phyloP scores from a whole-genome alignment of 1,140 invertebrate genomes.

The Pseudomyrmex dendroicus region DNA sequence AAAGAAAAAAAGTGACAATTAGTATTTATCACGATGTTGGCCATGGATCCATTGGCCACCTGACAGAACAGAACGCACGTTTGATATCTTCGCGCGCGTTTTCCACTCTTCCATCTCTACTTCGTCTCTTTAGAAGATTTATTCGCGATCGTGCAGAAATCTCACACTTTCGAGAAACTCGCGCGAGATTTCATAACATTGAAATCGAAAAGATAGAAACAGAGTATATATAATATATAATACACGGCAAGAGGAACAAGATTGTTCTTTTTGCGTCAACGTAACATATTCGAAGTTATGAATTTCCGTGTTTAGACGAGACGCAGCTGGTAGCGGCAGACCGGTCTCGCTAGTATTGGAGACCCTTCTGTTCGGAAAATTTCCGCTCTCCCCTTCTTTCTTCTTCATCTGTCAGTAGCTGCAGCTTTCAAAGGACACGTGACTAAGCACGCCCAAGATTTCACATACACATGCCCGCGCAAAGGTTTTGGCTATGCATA shows the following conservation, averaged over 20 bases:
- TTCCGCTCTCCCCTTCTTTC: constrained; percentile 22
- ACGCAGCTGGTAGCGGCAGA: constrained; percentile 71
- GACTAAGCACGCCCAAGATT: constrained; percentile 65
- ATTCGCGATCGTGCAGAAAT: neutral
- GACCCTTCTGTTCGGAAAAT: constrained; percentile 63
- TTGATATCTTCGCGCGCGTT: neutral
- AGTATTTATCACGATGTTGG: constrained; percentile 55
- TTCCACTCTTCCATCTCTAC: neutral
- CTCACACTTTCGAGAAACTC: constrained; percentile 5
- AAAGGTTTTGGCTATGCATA: constrained; percentile 38
- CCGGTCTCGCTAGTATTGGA: constrained; percentile 57
- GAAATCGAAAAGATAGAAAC: too few relatives aligned
- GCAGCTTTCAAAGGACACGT: constrained; percentile 71
- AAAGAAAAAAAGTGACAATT: constrained; percentile 37
- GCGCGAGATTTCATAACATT: too few relatives aligned
- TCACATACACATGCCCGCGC: constrained; percentile 39
- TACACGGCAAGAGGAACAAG: too few relatives aligned
- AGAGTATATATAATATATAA: too few relatives aligned
- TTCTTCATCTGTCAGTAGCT: constrained; percentile 37
- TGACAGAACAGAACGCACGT: constrained; percentile 51
- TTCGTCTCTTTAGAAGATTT: neutral
- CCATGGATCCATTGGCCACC: constrained; percentile 58
- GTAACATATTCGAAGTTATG: constrained; percentile 68
- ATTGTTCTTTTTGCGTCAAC: neutral
- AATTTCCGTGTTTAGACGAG: constrained; percentile 80